Base-by-base conservation (phyloP, 1,140 invertebrate species). In the Triops longicaudatus region DNA sequence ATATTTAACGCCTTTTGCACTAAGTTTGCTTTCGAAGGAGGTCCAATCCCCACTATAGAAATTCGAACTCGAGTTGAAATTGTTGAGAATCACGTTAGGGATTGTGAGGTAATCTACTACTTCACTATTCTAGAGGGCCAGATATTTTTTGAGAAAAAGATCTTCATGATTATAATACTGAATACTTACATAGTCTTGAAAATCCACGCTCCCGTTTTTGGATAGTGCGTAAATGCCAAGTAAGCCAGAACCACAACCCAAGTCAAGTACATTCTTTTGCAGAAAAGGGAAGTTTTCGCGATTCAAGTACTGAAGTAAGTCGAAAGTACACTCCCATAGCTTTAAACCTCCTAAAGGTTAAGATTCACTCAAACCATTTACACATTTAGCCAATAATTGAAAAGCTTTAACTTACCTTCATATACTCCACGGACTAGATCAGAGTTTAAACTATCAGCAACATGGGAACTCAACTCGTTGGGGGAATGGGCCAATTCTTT, bases 171-270 rank as follows among this genome's bases (percentile, higher is more conserved):
- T 74, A 73, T 31, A 73, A 75, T 50, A 72, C 72, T 76, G 37
- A 76, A 50, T 28, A 87, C 90, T 87, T 87, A 96, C 94, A 88
- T 94, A 97, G 87, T 97, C 95, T 85, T 96, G 94, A 85, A 96
- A 96, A 82, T 92, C 88, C 28, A 94, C 92, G 77, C 43, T 77
- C 27, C 73, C 76, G 75, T 89, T 90, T 81, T 87, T 86, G 14
- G 88, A 82, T 74, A 91, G 84, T 50, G 90, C 86, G 82, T 90
- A 86, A 41, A 96, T 88, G 73, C 93, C 95, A 76, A 95, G 84
- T 43, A 96, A 84, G 26, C 94, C 94, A 73, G 89, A 87, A 37
- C 94, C 94, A 86, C 94, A 97, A 0, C 95, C 95, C 78, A 96
- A 86, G 87, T 97, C 93, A 73, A 95, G 83, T 3, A 93, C 87